Base-by-base conservation (phyloP, 1,140 invertebrate genomes). In the Plodia interpunctella region DNA sequence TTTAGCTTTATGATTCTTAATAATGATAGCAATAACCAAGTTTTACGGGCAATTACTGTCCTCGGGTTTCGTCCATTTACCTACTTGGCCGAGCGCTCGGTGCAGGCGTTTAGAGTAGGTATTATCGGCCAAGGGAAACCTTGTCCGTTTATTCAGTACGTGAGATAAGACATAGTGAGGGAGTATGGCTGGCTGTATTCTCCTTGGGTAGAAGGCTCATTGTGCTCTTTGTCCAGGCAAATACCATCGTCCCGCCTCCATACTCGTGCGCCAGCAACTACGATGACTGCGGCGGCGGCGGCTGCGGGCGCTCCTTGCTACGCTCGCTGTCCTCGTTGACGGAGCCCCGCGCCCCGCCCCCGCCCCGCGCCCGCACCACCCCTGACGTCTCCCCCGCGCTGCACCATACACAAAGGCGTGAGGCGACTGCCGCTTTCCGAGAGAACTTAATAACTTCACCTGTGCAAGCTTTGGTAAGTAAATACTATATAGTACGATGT, bases 231-330 rank as follows among this genome's bases (percentile, higher is more conserved):
- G n/a, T 60, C 2, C 73, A 92, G 91, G 94, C 94, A 17, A 95
- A 96, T 75, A 94, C 93, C 20, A 91, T 95, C 76, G 93, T 96
- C 59, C 95, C 95, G 49, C 94, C 95, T 19, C 94, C 95, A 5
- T 96, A 96, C 78, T 95, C 94, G n/a, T 93, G 93, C 72, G 93
- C 94, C 60, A 93, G 93, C 67, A 95, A 76, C 68, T 83, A 94
- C 82, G 91, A 94, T 51, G 94, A 83, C 93, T 83, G 86, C 92
- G 59, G 91, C 88, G 32, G 92, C 90, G 65, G 80, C 84, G 72
- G 87, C 65, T 70, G 62, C 82, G 85, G 72, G 70, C 72, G 81
- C 63, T 69, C 83, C 60, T 69, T 86, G 59, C 73, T 87, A 65
- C 80, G 82, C 55, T 88, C 85, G 63, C 67, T 87, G 72, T 84